phyloP scores from a whole-genome alignment of 2,113 vertebrate species.

The Sterrhoptilus dennistouni region DNA sequence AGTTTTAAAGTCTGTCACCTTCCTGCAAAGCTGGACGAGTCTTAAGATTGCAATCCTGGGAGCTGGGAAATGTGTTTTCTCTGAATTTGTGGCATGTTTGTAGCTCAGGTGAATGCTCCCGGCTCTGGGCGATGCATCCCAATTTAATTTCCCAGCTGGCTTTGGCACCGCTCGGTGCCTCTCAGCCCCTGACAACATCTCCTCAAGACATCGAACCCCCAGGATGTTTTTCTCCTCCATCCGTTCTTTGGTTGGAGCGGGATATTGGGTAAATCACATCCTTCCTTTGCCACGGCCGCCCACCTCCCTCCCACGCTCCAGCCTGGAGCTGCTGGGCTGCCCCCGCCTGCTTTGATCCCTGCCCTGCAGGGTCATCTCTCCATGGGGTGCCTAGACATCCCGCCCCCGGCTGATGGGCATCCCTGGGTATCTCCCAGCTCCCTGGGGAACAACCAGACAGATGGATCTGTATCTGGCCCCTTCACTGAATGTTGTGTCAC shows the following conservation, averaged over 20 bases:
- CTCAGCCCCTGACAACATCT: background rate
- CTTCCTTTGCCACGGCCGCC: background rate
- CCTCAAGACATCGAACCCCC: background rate
- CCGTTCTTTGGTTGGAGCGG: background rate
- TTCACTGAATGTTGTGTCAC: background rate
- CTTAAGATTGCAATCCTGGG: background rate
- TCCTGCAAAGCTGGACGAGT: background rate
- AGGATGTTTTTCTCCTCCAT: constrained; percentile 31
- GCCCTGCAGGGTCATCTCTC: background rate
- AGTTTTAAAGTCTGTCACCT: background rate
- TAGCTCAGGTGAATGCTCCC: background rate
- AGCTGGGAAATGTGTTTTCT: background rate
- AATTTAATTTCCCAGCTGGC: background rate
- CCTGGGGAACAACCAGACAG: background rate
- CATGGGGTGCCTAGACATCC: background rate
- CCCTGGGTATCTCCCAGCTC: background rate
- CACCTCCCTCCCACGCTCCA: background rate
- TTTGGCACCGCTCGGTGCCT: background rate
- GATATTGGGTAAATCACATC: background rate
- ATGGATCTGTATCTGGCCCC: background rate
- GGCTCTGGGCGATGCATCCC: background rate
- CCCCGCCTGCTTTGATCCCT: background rate
- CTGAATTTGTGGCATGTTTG: background rate
- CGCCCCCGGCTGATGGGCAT: background rate
- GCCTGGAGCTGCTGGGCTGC: background rate